Evolutionary conservation across 2,888 invertebrate genomes (phyloP), one percentile per base, ranked within the genome.

Genomic region (Standfussiana lucernea): DNA sequence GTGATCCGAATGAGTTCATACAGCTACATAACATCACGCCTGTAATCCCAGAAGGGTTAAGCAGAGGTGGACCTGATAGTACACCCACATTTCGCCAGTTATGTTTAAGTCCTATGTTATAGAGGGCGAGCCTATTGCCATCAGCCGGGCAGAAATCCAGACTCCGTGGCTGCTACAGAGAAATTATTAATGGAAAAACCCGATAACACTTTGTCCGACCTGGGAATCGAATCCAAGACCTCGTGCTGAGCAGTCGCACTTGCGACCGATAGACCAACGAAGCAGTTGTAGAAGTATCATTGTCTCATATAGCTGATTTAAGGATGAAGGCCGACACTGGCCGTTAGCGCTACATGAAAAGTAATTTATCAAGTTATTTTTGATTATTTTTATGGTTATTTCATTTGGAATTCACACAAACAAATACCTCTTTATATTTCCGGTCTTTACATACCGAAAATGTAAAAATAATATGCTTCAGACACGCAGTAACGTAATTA

Each of bases 401-500:
- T n/a, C 6, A 42, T 53, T 61, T 45, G 13, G 0, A 53, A 8
- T 40, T 53, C 13, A 40, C 13, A 24, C 8, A 53, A 81, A 80
- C 8, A 28, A 21, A 53, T 42, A 68, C 32, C 6, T 35, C 21
- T 24, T 15, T 62, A 66, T 82, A 50, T 69, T 72, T 73, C 85
- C 72, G 32, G 40, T 18, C 21, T 28, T 66, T 45, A 35, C 15
- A 18, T 32, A 3, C 28, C 47, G 32, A 70, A 73, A 61, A 75
- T 59, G 62, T 75, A 7, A 61, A 85, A 81, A 76, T 82, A 82
- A 82, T 85, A 72, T 28, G 37, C 32, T 62, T 56, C n/a, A 2
- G 24, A 35, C 82, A 85, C 86, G 86, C 86, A 82, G 71, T 47
- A 32, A 18, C 8, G 72, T 70, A 75, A 83, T 75, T 76, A 85